Percentiles rank a stretch among this genome's conserved stretches.
Conservation (phyloP, 2,113 vertebrate species). For the Micromys minutus region DNA sequence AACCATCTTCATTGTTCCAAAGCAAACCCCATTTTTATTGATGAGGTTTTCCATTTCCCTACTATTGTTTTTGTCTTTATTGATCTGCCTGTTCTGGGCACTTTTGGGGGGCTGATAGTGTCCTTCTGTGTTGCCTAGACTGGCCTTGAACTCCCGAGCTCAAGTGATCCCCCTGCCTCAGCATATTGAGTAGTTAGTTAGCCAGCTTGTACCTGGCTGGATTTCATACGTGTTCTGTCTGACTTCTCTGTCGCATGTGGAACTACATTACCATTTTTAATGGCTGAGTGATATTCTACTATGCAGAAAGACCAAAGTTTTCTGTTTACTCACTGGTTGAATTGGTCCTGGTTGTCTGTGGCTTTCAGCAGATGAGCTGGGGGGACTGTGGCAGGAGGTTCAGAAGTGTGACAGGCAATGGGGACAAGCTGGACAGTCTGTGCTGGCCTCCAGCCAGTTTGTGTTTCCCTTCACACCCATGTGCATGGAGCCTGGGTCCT, state of each 20-base stretch:
- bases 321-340: fast-evolving
- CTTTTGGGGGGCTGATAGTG: background rate
- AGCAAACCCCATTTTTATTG: background rate
- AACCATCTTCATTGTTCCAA: background rate
- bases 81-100: background rate
- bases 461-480: background rate
- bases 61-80: fast-evolving
- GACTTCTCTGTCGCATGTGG: background rate
- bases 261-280: background rate
- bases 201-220: background rate
- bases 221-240: background rate
- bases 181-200: background rate
- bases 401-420: background rate
- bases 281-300: background rate
- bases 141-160: background rate
- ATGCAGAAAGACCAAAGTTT: fast-evolving
- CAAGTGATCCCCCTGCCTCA: background rate
- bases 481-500: background rate
- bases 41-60: background rate
- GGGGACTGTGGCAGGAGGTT: background rate
- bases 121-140: background rate
- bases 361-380: background rate
- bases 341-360: background rate
- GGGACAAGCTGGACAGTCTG: background rate
- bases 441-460: background rate